Evolutionary conservation across 2,797 vertebrate genomes (phyloP), one percentile per base, ranked within the genome.

Genomic region (Neopelma chrysocephalum): DNA sequence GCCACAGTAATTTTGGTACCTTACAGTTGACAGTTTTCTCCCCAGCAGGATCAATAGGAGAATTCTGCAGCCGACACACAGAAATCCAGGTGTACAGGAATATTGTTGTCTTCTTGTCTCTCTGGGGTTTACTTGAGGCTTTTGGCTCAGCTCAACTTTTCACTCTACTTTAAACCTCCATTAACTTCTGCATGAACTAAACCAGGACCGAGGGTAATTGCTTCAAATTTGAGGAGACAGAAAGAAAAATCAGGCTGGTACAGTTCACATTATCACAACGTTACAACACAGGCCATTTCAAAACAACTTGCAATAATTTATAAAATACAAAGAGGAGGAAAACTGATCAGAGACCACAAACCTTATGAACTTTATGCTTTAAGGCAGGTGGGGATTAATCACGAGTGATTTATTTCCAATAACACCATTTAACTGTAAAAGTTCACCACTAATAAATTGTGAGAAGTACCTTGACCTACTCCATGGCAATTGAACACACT

Each of bases 361-460:
- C 31, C 58, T 68, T 25, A 47, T 0, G 5, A 82, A 78, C 19
- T 77, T 73, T 25, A 13, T 6, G 58, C 54, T 70, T 65, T 40
- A 62, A 57, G 45, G 48, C 51, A 93, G 34, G 38, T 10, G 29
- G 26, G 42, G 17, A 80, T 89, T 79, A 38, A 86, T 76, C 40
- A 80, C 2, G 9, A 76, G 13, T 5, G 34, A 75, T 65, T 25
- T 38, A 48, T 92, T 96, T 96, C 82, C 89, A 97, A 81, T 95
- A 94, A 90, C 92, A 85, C 26, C 75, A 73, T 66, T 93, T 94
- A 91, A 90, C 90, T 83, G 51, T 34, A 62, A 96, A 96, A 78
- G 21, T 92, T 72, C 76, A 54, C 62, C 89, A 91, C 42, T 45
- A 58, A 90, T 89, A 96, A 93, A 96, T 65, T 32, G 69, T 95